Evolutionary conservation across 1,140 invertebrate species (phyloP).

Genomic region (Drosophila pallidifrons): DNA sequence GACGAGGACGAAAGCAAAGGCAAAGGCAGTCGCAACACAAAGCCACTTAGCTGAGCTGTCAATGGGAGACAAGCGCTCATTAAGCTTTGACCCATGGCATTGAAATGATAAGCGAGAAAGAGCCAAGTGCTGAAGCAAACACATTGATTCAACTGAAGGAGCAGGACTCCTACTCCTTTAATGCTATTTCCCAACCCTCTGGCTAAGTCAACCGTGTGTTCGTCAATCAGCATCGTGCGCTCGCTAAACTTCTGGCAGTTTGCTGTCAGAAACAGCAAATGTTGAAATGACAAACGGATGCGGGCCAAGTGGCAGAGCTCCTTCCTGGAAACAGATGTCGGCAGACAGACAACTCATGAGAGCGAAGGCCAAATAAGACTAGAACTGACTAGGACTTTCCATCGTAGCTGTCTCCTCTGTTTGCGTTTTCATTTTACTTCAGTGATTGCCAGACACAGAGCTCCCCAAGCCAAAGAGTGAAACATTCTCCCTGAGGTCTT

Average conservation of each 20-base stretch:
- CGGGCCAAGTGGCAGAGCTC: slow-evolving; percentile 39
- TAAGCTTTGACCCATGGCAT: slow-evolving; percentile 73
- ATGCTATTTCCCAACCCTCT: background rate
- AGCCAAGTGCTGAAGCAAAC: slow-evolving; percentile 42
- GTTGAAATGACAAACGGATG: slow-evolving; percentile 78
- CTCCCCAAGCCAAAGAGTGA: background rate
- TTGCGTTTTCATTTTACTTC: slow-evolving; percentile 57
- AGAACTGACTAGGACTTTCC: slow-evolving; percentile 4
- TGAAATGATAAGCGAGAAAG: slow-evolving; percentile 59
- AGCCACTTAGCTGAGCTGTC: slow-evolving; percentile 73
- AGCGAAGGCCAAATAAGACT: slow-evolving; percentile 20
- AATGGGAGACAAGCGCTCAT: slow-evolving; percentile 77
- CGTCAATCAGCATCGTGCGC: slow-evolving; percentile 65
- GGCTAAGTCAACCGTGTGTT: slow-evolving; percentile 51
- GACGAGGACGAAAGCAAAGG: slow-evolving; percentile 8
- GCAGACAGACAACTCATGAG: background rate
- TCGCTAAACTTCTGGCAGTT: slow-evolving; percentile 73
- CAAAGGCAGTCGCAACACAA: slow-evolving; percentile 37
- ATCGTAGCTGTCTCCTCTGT: slow-evolving; percentile 13
- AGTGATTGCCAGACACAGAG: slow-evolving; percentile 28
- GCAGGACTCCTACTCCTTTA: slow-evolving; percentile 5
- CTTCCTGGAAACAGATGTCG: slow-evolving; percentile 60
- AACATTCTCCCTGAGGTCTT: background rate
- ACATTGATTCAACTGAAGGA: slow-evolving; percentile 34
- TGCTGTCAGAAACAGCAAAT: slow-evolving; percentile 74